phyloP scores from a whole-genome alignment of 2,113 vertebrate species.

The Bos javanicus region DNA sequence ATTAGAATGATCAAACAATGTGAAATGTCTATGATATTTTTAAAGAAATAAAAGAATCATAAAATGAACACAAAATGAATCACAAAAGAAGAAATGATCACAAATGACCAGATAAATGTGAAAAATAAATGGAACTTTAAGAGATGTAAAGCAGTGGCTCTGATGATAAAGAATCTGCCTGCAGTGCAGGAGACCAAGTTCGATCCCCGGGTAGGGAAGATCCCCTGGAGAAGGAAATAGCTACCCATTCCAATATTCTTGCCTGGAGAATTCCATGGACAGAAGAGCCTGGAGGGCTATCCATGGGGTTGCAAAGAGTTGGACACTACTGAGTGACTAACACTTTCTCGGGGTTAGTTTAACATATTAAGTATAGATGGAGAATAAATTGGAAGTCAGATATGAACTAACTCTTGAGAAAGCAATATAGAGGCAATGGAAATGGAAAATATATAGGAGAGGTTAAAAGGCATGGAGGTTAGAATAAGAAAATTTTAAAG shows the following conservation, averaged over 20 bases:
- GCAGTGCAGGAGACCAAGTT: background rate
- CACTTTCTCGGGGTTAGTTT: background rate
- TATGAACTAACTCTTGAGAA: slow-evolving; percentile 5
- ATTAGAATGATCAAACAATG: slow-evolving; percentile 5
- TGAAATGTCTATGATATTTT: slow-evolving; percentile 19
- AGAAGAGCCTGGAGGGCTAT: background rate
- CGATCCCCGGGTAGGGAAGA: background rate
- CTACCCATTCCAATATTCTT: background rate
- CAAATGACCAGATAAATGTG: background rate
- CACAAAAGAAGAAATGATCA: background rate
- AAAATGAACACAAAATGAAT: background rate
- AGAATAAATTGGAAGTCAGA: slow-evolving; percentile 10
- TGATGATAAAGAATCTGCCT: background rate
- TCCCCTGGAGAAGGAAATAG: background rate
- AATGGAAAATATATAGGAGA: slow-evolving; percentile 11
- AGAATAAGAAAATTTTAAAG: background rate
- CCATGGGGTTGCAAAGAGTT: background rate
- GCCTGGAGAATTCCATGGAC: background rate
- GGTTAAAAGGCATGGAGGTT: background rate
- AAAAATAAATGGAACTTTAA: slow-evolving; percentile 17
- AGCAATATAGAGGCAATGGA: background rate
- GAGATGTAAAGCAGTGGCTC: background rate
- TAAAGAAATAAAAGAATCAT: slow-evolving; percentile 9
- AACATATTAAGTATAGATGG: background rate
- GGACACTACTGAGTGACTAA: background rate